A percentile compares a stretch with the other conserved stretches of the same genome.
These are phyloP conservation scores for Polietes domitor DNA, from an alignment of 2,888 invertebrate species.

Conservation along the genomic window DNA sequence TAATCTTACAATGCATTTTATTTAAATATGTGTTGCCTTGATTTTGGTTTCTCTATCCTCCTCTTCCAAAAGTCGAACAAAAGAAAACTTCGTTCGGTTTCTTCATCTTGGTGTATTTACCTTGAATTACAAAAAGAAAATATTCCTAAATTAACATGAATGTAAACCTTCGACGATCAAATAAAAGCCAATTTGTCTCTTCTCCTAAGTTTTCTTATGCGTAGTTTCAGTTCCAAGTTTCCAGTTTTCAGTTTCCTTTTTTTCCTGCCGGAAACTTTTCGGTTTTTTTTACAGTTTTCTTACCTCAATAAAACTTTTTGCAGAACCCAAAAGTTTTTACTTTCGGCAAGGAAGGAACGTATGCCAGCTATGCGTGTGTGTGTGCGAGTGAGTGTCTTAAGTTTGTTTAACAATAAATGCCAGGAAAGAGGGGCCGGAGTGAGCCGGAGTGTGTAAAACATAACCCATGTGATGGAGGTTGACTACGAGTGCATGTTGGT, in stretches of 20 bases:
- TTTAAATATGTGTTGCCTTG: constrained; percentile 4
- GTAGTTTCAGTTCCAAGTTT: constrained; percentile 1
- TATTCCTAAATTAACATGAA: constrained; percentile 51
- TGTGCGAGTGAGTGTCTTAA: neutral
- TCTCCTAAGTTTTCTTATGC: neutral
- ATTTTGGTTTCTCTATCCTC: neutral
- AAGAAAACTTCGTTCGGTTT: neutral
- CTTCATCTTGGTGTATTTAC: constrained; percentile 46
- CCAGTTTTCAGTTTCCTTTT: neutral
- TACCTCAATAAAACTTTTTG: constrained; percentile 50
- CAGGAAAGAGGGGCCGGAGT: neutral
- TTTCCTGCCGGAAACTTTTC: constrained; percentile 34
- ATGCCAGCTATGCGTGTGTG: no score
- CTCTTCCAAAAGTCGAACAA: neutral
- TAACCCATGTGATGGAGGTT: neutral
- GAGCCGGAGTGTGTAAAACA: neutral
- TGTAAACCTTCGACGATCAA: constrained; percentile 23
- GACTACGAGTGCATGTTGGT: neutral
- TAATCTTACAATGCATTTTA: constrained; percentile 9
- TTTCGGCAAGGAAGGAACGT: neutral
- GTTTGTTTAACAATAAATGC: neutral
- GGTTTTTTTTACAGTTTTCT: constrained; percentile 36
- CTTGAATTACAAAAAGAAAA: constrained; percentile 33
- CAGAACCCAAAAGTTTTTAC: constrained; percentile 50
- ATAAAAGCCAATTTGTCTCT: constrained; percentile 51